These are phyloP conservation scores for Phalacrocorax brasilianus DNA, from an alignment of 2,113 vertebrate genomes.

Conservation along the genomic window DNA sequence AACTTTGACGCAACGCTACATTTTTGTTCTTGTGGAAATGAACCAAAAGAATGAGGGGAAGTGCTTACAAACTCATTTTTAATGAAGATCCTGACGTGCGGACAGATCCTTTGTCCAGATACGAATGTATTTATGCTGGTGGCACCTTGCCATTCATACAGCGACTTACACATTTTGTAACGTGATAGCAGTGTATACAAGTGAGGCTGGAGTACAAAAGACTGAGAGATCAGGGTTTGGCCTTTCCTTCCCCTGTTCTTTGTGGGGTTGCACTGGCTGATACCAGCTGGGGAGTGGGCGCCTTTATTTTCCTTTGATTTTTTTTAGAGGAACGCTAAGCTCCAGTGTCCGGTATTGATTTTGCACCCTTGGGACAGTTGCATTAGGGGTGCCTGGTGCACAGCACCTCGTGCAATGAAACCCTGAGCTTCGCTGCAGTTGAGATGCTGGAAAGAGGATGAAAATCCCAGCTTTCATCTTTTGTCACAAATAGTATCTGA, in stretches of 20 bases:
- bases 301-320: not conserved
- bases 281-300: not conserved
- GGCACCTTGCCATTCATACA: slow-evolving; percentile 49
- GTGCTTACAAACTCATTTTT: not conserved
- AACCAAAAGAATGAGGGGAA: slow-evolving; percentile 43
- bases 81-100: slow-evolving; percentile 18
- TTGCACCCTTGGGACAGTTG: fast-evolving
- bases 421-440: not conserved
- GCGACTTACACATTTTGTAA: not conserved
- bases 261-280: not conserved
- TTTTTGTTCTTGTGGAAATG: slow-evolving; percentile 16
- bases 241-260: slow-evolving; percentile 31
- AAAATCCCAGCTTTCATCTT: slow-evolving; percentile 50
- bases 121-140: not conserved
- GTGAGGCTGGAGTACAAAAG: not conserved
- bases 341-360: not conserved
- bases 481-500: slow-evolving; percentile 32
- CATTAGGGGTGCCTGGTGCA: not conserved
- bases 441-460: not conserved
- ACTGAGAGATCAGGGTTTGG: slow-evolving; percentile 1
- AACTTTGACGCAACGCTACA: not conserved
- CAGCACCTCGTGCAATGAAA: not conserved
- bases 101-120: slow-evolving; percentile 46
- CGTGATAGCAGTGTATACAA: not conserved
- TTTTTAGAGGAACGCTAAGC: not conserved